Evolutionary conservation across 2,888 invertebrate genomes (phyloP).

Genomic region (Drosophila pegasa): DNA sequence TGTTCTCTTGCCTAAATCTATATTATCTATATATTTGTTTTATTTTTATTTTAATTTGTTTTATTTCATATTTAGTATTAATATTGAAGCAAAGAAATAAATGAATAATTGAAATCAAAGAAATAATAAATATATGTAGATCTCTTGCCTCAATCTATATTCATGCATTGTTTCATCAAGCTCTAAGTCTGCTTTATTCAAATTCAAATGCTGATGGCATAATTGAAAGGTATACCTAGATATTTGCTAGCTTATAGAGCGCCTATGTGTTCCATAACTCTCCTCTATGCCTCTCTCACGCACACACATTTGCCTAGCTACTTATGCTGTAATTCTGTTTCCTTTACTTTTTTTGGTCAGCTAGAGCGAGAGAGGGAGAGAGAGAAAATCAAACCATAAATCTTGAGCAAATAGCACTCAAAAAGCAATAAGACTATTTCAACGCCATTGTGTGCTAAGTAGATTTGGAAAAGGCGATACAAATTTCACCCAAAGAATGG

Average conservation of each 20-base stretch:
- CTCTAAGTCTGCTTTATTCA: not conserved
- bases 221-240: not conserved
- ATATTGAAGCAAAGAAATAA: too few relatives aligned
- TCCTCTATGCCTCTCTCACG: not conserved
- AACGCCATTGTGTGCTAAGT: slow-evolving; percentile 84
- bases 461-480: slow-evolving; percentile 84
- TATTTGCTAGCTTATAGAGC: not conserved
- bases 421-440: slow-evolving; percentile 82
- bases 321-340: slow-evolving; percentile 22
- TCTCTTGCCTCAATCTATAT: not conserved
- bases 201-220: not conserved
- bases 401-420: slow-evolving; percentile 80
- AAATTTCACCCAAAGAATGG: slow-evolving; percentile 77
- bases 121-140: too few relatives aligned
- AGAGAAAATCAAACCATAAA: slow-evolving; percentile 74
- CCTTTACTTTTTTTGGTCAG: slow-evolving; percentile 11
- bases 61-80: too few relatives aligned
- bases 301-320: slow-evolving; percentile 4
- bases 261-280: not conserved
- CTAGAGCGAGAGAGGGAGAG: slow-evolving; percentile 14
- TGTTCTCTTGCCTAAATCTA: too few relatives aligned
- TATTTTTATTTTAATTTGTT: too few relatives aligned
- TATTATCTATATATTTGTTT: too few relatives aligned
- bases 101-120: too few relatives aligned
- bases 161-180: not conserved